Base-by-base conservation (phyloP, 2,888 invertebrate species). In the Himalopsyche anomala region DNA sequence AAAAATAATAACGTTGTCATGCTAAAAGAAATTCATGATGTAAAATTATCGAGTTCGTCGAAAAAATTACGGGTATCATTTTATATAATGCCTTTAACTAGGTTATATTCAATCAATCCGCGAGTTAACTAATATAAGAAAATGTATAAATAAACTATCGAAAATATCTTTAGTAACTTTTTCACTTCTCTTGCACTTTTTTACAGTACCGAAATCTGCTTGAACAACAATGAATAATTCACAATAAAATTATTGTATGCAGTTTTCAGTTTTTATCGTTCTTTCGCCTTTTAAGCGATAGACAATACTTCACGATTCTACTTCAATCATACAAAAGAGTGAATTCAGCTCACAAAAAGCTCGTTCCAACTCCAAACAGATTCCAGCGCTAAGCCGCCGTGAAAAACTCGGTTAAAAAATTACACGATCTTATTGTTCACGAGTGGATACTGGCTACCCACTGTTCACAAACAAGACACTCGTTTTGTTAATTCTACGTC, bases 351-450 rank as follows among this genome's bases (percentile, higher is more conserved):
- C 42, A 45, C 42, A 80, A 80, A 80, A 80, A 80, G 45, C 42
- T 42, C 45, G 45, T n/a, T 40, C 8, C 42, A 51, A 45, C 40
- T 40, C n/a, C 42, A 51, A 80, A 80, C 80, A 80, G 45, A 80
- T 11, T 45, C 45, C 80, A 51, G n/a, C 42, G 42, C 42, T 80
- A 80, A 80, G 42, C 51, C 45, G 80, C 45, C 80, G 80, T 80
- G 80, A 80, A 80, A 80, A 80, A 80, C 42, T 80, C 80, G 42
- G 80, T 80, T 80, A 80, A 80, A 74, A 80, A 80, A 80, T 80
- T 80, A 80, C 80, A 45, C 42, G 80, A 80, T 28, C 80, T 80
- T 51, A 80, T 80, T 80, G 80, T 80, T 80, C 51, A 45, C 51
- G 45, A 80, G 80, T 45, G 74, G 74, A 36, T 74, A 36, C 74